Conservation (phyloP, 1,140 invertebrate species). For the Schlechtendalia chinensis region DNA sequence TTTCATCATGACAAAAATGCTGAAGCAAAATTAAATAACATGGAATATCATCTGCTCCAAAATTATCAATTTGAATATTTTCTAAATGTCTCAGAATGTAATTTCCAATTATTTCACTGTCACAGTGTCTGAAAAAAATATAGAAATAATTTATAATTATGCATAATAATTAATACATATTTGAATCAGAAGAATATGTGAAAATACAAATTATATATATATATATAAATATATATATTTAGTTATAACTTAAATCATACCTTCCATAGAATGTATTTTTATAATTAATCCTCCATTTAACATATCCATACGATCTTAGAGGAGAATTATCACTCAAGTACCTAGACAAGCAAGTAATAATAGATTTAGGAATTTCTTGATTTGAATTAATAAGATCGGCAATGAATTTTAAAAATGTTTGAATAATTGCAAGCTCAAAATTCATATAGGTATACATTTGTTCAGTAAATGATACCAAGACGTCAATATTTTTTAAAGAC, state of each 20-base stretch:
- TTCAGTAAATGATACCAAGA: conserved; percentile 39
- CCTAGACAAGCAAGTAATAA: conserved; percentile 24
- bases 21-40: conserved; percentile 39
- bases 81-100: conserved; percentile 7
- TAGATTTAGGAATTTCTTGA: conserved; percentile 34
- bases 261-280: conserved; percentile 43
- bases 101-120: conserved; percentile 17
- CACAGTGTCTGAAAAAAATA: conserved; percentile 23
- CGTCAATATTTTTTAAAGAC: conserved; percentile 27
- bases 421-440: conserved; percentile 33
- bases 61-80: conserved; percentile 5
- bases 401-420: conserved; percentile 19
- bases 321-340: conserved; percentile 35
- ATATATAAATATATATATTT: no score
- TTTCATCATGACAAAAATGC: conserved; percentile 44
- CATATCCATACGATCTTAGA: not conserved
- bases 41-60: conserved; percentile 18
- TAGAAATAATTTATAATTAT: not conserved
- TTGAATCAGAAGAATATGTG: no score
- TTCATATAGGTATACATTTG: conserved; percentile 41
- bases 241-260: not conserved
- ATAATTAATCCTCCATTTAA: conserved; percentile 40
- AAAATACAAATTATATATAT: no score
- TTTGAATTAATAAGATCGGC: conserved; percentile 16
- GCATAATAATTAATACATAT: not conserved